Percentiles rank a stretch among this genome's conserved stretches.
Evolutionary conservation across 2,797 vertebrate genomes (phyloP).

Genomic region (Dermochelys coriacea): DNA sequence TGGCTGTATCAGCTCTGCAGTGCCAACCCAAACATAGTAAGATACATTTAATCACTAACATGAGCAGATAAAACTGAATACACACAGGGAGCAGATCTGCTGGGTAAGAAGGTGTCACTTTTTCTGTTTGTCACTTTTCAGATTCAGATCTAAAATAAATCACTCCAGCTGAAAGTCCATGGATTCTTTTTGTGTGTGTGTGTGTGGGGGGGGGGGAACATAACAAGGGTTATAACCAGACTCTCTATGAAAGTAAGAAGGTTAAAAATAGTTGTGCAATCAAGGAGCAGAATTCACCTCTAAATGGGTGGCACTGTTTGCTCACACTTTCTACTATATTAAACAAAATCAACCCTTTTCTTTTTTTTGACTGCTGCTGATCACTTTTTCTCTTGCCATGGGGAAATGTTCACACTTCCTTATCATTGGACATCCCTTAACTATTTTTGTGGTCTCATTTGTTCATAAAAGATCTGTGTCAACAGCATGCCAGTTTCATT

Average conservation of each 20-base stretch:
- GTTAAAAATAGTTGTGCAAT: slow-evolving; percentile 56
- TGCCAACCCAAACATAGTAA: not conserved
- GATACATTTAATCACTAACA: not conserved
- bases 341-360: slow-evolving; percentile 49
- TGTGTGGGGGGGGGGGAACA: not conserved
- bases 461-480: not conserved
- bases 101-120: not conserved
- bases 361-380: not conserved
- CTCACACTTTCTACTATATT: not conserved
- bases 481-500: not conserved
- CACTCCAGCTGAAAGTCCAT: not conserved
- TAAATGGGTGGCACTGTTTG: slow-evolving; percentile 69
- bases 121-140: slow-evolving; percentile 3
- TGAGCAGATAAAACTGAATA: not conserved
- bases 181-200: not conserved
- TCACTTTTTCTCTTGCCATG: slow-evolving; percentile 15
- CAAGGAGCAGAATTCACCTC: slow-evolving; percentile 36
- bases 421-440: not conserved
- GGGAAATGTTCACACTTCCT: not conserved
- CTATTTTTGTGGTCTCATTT: not conserved
- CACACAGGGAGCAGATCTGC: not conserved
- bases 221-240: slow-evolving; percentile 32
- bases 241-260: slow-evolving; percentile 26
- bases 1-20: not conserved
- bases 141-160: not conserved